These are phyloP conservation scores for Temnothorax curvispinosus DNA, from an alignment of 1,140 invertebrate species.

Conservation along the genomic window DNA sequence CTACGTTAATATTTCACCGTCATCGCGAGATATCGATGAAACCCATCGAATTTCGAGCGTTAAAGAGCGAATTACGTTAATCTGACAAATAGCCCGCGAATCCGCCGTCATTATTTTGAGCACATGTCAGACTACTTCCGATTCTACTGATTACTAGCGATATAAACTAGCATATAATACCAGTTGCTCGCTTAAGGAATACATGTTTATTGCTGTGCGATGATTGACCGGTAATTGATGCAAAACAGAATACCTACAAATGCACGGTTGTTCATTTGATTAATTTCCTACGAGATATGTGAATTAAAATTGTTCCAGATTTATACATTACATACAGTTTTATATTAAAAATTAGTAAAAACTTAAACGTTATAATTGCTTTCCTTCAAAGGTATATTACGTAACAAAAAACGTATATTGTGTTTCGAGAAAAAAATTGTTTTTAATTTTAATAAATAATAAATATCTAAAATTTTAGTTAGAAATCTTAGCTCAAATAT, in stretches of 20 bases:
- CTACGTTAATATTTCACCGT: constrained; percentile 67
- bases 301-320: not conserved
- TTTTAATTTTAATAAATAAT: not conserved
- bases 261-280: not conserved
- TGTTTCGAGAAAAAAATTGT: not conserved
- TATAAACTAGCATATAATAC: not conserved
- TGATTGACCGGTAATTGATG: not conserved
- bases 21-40: constrained; percentile 22
- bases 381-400: not conserved
- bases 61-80: constrained; percentile 56
- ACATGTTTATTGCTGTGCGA: not conserved
- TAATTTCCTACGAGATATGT: not conserved
- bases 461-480: not conserved
- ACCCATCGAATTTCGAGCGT: constrained; percentile 39
- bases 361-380: not conserved
- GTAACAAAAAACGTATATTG: not conserved
- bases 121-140: constrained; percentile 39
- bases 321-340: not conserved
- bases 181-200: constrained; percentile 11
- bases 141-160: constrained; percentile 10
- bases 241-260: not conserved
- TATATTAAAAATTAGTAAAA: not conserved
- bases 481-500: not conserved
- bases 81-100: constrained; percentile 56
- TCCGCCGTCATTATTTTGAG: constrained; percentile 42